Evolutionary conservation across 2,797 vertebrate genomes (phyloP), one percentile per base, ranked within the genome.

Genomic region (Cryptoblepharus egeriae): DNA sequence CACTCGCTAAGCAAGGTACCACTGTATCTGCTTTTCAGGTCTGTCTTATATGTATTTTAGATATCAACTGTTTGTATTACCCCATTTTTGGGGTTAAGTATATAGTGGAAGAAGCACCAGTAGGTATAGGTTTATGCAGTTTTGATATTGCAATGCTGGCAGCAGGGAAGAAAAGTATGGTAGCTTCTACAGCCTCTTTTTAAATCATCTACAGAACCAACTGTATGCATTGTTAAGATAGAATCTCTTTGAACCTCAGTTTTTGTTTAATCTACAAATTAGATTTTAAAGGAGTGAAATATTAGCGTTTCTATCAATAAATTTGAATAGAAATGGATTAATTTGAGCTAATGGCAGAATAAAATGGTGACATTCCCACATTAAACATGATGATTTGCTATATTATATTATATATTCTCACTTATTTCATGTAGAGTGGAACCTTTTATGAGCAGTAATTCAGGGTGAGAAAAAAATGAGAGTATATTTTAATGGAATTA

Each of bases 241-340:
- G 85, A 87, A 89, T 91, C n/a, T 90, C 79, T 94, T 93, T 95
- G 93, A 95, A 93, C 72, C 69, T 88, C 57, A 78, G 82, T 95
- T 95, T 93, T 90, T 93, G 92, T 94, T 95, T 97, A 96, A 96
- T 96, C 95, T 96, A 96, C 93, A 93, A 93, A 94, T 93, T 95
- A 90, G 91, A 92, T 89, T n/a, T 90, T 95, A 93, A 93, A 95
- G 95, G 89, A 92, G 95, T 96, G 93, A 96, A 96, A 96, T 95
- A 97, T 95, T 95, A 93, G 82, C 85, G 89, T 94, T 95, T 90
- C 95, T 88, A 85, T 88, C 88, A 88, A 95, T 97, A 96, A 96
- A 97, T 97, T 96, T 92, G 92, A 96, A 93, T 95, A 92, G 93
- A 95, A 97, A 95, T 96, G 84, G 86, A 94, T 93, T 95, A 88